Conservation (phyloP, 2,113 vertebrate genomes). For the Equus przewalskii region DNA sequence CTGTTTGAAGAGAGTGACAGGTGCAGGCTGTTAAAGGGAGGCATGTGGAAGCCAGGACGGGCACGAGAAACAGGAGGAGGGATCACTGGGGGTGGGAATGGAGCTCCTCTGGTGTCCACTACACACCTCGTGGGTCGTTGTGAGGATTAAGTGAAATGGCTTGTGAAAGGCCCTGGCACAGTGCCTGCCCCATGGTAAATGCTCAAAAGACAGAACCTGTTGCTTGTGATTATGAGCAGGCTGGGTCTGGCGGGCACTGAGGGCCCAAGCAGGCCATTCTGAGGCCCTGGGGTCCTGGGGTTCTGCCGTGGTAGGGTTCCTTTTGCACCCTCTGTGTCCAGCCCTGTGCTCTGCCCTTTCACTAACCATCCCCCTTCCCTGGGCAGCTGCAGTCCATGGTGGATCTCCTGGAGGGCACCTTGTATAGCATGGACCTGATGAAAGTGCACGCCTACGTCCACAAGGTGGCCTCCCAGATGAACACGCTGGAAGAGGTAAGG, state of each 20-base stretch:
- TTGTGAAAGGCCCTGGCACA: background rate
- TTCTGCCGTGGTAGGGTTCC: background rate
- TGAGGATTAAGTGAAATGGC: background rate
- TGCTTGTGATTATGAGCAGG: background rate
- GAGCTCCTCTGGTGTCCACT: background rate
- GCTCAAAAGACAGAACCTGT: background rate
- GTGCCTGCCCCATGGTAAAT: background rate
- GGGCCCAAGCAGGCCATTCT: background rate
- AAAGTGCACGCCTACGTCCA: conserved; percentile 97
- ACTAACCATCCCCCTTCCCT: background rate
- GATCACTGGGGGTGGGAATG: background rate
- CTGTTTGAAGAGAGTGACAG: background rate
- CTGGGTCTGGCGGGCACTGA: background rate
- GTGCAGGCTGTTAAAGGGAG: background rate
- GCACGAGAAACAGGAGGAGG: background rate
- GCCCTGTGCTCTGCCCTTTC: background rate
- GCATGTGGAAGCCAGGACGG: background rate
- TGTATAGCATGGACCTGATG: conserved; percentile 98
- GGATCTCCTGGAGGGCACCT: conserved; percentile 95
- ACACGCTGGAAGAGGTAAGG: conserved; percentile 95
- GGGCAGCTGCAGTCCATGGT: conserved; percentile 96
- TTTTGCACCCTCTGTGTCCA: rapidly evolving
- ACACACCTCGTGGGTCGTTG: rapidly evolving
- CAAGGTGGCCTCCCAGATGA: conserved; percentile 97
- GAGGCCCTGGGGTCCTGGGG: background rate